A percentile compares a stretch with the other conserved stretches of the same genome.
Evolutionary conservation across 1,140 invertebrate species (phyloP).

Genomic region (Aphelenchoides besseyi): DNA sequence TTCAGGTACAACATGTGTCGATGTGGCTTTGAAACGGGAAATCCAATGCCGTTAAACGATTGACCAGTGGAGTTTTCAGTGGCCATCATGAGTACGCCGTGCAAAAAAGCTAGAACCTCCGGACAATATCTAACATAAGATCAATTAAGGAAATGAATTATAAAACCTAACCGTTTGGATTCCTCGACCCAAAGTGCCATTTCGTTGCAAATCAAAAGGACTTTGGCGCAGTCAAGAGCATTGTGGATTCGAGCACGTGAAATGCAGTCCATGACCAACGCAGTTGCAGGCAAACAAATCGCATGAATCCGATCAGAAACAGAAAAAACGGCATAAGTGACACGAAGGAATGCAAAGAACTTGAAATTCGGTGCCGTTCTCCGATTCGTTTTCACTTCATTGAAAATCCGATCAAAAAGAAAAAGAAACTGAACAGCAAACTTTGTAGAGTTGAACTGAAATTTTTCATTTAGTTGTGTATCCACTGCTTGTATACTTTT

Average conservation of each 20-base stretch:
- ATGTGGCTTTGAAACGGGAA: slow-evolving; percentile 1
- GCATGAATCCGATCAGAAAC: slow-evolving; percentile 11
- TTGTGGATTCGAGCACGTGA: neutral
- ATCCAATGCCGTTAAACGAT: neutral
- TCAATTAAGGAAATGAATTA: neutral
- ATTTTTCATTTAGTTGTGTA: too few relatives aligned
- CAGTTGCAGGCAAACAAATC: slow-evolving; percentile 1
- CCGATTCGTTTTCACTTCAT: neutral
- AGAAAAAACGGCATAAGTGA: slow-evolving; percentile 2
- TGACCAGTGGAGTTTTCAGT: neutral
- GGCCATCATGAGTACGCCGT: slow-evolving; percentile 4
- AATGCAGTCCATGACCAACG: neutral
- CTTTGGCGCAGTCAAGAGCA: slow-evolving; percentile 3
- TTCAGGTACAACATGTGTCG: neutral
- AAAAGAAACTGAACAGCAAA: neutral
- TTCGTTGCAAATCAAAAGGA: neutral
- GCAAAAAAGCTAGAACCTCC: slow-evolving; percentile 8
- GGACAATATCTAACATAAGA: slow-evolving; percentile 13
- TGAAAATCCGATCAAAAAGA: neutral
- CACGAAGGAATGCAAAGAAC: neutral
- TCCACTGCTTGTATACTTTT: neutral
- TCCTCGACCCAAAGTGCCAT: slow-evolving; percentile 6
- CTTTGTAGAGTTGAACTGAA: neutral
- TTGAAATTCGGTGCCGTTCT: neutral
- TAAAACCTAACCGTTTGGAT: neutral